phyloP scores from a whole-genome alignment of 37 sponge, comb jelly and placozoan species.

The Aplysina aerophoba region DNA sequence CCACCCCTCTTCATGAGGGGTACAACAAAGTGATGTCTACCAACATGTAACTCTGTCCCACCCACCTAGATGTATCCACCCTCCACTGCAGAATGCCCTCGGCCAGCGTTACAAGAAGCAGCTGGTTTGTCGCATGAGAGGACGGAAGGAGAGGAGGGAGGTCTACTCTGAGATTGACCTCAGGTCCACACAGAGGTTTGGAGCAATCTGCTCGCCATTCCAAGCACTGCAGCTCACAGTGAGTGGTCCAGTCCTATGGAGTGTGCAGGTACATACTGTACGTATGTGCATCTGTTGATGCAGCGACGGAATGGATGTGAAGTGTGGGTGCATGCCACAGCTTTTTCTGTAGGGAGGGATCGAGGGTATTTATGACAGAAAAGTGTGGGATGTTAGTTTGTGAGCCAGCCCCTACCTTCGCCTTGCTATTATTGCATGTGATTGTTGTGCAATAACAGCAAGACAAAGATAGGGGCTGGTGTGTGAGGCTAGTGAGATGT shows the following conservation, averaged over 20 bases:
- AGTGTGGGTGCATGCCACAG: too few relatives aligned
- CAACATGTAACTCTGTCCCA: too few relatives aligned
- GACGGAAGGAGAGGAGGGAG: slow-evolving; percentile 64
- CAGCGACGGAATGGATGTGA: too few relatives aligned
- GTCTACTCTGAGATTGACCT: slow-evolving; percentile 65
- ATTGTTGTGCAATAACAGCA: too few relatives aligned
- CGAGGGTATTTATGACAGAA: neutral
- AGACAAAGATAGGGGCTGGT: too few relatives aligned
- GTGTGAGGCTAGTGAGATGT: too few relatives aligned
- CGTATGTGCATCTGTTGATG: neutral
- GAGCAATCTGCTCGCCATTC: slow-evolving; percentile 82
- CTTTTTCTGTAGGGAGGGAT: too few relatives aligned
- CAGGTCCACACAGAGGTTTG: slow-evolving; percentile 71
- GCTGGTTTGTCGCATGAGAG: slow-evolving; percentile 58
- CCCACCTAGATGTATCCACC: too few relatives aligned
- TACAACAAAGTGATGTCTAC: too few relatives aligned
- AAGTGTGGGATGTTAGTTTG: neutral
- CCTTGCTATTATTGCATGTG: too few relatives aligned
- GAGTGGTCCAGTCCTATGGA: slow-evolving; percentile 2
- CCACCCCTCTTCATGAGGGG: slow-evolving; percentile 37
- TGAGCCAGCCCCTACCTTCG: too few relatives aligned
- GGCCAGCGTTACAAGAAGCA: slow-evolving; percentile 57
- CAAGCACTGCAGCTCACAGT: slow-evolving; percentile 87
- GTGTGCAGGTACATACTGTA: neutral
- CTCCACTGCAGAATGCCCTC: slow-evolving; percentile 41